These are phyloP conservation scores for Tor tambroides DNA, from an alignment of 2,113 vertebrate species.

Conservation along the genomic window DNA sequence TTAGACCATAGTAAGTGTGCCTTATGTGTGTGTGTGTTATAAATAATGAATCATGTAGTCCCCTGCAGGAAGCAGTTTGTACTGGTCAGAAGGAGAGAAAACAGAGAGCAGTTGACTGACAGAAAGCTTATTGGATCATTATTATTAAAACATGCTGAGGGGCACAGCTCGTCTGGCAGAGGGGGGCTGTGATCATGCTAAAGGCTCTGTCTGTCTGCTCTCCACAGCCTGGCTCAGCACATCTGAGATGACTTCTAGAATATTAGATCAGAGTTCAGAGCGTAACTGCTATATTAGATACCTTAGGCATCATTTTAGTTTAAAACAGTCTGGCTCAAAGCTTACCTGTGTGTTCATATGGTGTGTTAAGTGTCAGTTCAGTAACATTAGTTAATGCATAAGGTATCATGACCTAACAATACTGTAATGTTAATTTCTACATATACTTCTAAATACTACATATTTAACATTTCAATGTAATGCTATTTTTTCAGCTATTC, in stretches of 20 bases:
- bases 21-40: slow-evolving; percentile 17
- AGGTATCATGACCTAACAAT: too few species aligned
- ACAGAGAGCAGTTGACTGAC: too few species aligned
- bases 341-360: neutral
- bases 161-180: neutral
- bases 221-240: slow-evolving; percentile 19
- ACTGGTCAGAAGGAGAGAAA: too few species aligned
- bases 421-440: too few species aligned
- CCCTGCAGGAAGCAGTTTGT: too few species aligned
- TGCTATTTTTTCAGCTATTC: too few species aligned
- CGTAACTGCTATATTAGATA: neutral
- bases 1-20: slow-evolving; percentile 37
- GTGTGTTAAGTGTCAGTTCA: neutral
- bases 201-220: slow-evolving; percentile 6
- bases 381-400: neutral
- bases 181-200: neutral
- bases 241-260: slow-evolving; percentile 8
- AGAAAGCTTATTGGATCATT: too few species aligned
- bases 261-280: neutral
- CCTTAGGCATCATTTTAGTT: neutral
- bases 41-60: slow-evolving; percentile 19
- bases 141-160: neutral
- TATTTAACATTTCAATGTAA: too few species aligned
- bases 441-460: too few species aligned
- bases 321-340: neutral